Evolutionary conservation across 1,140 invertebrate genomes (phyloP), one percentile per base, ranked within the genome.

Genomic region (Centruroides sculpturatus): DNA sequence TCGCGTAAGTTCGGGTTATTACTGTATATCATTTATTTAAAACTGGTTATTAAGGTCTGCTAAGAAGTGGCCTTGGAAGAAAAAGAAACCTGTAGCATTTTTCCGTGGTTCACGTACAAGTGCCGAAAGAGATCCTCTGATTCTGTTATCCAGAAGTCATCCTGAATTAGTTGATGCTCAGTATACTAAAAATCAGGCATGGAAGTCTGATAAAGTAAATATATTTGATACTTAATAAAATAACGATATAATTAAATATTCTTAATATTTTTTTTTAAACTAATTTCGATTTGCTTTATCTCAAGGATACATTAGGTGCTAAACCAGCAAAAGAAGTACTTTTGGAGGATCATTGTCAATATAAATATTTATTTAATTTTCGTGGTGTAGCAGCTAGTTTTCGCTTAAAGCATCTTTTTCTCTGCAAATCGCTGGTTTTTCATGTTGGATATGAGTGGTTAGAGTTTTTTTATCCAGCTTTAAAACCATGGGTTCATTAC

Each of bases 121-220:
- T 69, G 78, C 82, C 34, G 91, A 98, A 73, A 76, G 94, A 63
- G 94, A 98, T 76, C 80, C 87, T 54, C 75, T 98, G n/a, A 77
- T 98, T 59, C 74, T 92, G 50, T 74, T 98, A 3, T 93, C 92
- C 47, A 78, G 92, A 62, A 79, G 80, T 51, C 62, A 73, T 34
- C 84, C 89, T 12, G 77, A 89, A 3, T 71, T 97, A 50, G 84
- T 91, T 23, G 88, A 96, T 79, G 94, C 93, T 8, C 81, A 88
- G 63, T 98, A 96, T 73, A 98, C 94, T 0, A 97, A 95, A 75
- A 98, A 98, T 78, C 94, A 98, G 78, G 93, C 93, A 1, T 98
- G 93, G 93, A 95, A 91, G 74, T 96, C 92, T 46, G 82, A 89
- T 66, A 79, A 80, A 61, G 85, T 86, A 78, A 73, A 69, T 56